Conservation (phyloP, 2,888 invertebrate species). For the Cloeon dipterum region DNA sequence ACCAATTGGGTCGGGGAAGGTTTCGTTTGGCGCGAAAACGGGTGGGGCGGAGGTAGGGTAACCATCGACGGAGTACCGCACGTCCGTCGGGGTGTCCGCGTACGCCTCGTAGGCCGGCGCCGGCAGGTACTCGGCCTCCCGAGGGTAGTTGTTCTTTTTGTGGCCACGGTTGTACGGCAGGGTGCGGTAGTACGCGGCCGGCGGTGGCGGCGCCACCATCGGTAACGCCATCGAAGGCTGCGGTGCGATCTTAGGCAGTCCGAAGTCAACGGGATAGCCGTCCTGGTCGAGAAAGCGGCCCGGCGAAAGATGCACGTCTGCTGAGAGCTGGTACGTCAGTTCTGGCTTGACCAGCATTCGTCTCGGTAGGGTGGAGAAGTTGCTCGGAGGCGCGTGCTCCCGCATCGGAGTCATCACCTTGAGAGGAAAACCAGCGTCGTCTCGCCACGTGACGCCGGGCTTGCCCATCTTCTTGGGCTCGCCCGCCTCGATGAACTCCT, state of each 20-base stretch:
- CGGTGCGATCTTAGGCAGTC: constrained; percentile 38
- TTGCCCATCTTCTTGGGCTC: constrained; percentile 1
- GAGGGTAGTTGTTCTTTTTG: constrained; percentile 21
- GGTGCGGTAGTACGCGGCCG: constrained; percentile 41
- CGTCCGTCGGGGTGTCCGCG: constrained; percentile 27
- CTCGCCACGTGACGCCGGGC: constrained; percentile 8
- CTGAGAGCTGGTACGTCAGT: constrained; percentile 26
- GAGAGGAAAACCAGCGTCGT: background rate
- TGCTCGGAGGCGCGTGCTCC: constrained; percentile 23
- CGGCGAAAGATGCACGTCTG: constrained; percentile 50
- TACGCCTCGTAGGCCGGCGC: constrained; percentile 23
- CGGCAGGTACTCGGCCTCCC: constrained; percentile 36
- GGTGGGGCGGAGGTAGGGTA: constrained; percentile 37
- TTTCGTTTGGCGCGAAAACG: background rate
- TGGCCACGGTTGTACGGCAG: constrained; percentile 22
- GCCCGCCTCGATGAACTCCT: constrained; percentile 10
- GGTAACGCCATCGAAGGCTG: constrained; percentile 13
- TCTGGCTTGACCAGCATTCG: constrained; percentile 26
- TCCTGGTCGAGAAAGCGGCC: constrained; percentile 50
- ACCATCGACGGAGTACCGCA: constrained; percentile 58
- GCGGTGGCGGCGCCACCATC: constrained; percentile 17
- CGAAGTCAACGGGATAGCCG: constrained; percentile 58
- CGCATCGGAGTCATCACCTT: constrained; percentile 2
- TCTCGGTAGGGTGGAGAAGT: constrained; percentile 25
- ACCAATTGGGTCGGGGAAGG: background rate